phyloP scores from a whole-genome alignment of 2,113 vertebrate species.

The Gambusia holbrooki region DNA sequence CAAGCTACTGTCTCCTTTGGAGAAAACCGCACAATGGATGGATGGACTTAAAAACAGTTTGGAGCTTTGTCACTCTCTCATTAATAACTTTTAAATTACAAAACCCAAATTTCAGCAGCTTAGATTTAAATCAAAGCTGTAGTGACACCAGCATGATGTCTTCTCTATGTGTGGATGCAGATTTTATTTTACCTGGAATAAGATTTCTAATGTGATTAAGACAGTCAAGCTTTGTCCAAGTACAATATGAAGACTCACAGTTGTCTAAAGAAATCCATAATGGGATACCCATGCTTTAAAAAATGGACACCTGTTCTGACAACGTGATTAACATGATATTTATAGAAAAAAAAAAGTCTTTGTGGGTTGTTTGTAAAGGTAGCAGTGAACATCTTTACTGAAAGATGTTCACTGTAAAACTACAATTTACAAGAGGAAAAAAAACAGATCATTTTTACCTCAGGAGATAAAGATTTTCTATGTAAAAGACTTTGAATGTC shows the following conservation, averaged over 20 bases:
- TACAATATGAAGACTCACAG: conserved; percentile 36
- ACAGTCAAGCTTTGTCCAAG: conserved; percentile 15
- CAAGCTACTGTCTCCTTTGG: no score
- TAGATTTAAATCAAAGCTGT: neutral
- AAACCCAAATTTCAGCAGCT: neutral
- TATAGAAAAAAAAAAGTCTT: conserved; percentile 18
- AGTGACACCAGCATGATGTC: neutral
- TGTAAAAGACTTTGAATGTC: conserved; percentile 16
- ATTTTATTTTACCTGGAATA: neutral
- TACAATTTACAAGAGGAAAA: neutral
- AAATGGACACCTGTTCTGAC: neutral
- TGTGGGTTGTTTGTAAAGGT: conserved; percentile 2
- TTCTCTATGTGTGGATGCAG: neutral
- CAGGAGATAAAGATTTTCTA: neutral
- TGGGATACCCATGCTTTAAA: conserved; percentile 8
- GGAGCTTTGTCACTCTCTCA: neutral
- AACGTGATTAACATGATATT: conserved; percentile 38
- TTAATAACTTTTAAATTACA: neutral
- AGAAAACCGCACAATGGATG: no score
- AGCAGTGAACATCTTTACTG: neutral
- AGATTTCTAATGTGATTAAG: neutral
- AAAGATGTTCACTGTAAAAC: neutral
- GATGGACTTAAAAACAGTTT: no score
- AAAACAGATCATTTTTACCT: neutral
- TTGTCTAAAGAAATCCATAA: conserved; percentile 45